Evolutionary conservation across 2,113 vertebrate species (phyloP).

Genomic region (Paramormyrops kingsleyae): DNA sequence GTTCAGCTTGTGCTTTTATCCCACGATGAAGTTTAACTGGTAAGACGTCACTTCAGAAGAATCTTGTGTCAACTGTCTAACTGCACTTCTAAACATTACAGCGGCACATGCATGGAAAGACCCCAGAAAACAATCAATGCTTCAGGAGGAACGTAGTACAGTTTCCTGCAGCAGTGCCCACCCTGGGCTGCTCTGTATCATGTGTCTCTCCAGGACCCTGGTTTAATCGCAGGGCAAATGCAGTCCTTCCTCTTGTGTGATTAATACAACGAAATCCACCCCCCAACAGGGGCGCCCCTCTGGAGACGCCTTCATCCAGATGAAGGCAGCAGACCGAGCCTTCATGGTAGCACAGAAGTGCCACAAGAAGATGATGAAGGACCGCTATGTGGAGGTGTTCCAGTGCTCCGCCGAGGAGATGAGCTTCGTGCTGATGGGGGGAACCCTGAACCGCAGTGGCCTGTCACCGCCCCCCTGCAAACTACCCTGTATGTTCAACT

Average conservation of each 20-base stretch:
- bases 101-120: not conserved
- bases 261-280: not conserved
- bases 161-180: not conserved
- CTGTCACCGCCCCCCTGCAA: slow-evolving; percentile 96
- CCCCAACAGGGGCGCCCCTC: slow-evolving; percentile 78
- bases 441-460: slow-evolving; percentile 90
- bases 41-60: not conserved
- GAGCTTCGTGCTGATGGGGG: slow-evolving; percentile 97
- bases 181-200: not conserved
- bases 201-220: not conserved
- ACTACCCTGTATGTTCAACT: slow-evolving; percentile 78
- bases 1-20: not conserved
- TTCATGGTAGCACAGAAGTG: slow-evolving; percentile 87
- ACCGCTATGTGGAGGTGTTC: slow-evolving; percentile 94
- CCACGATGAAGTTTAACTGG: not conserved
- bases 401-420: slow-evolving; percentile 97
- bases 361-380: slow-evolving; percentile 97
- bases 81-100: not conserved
- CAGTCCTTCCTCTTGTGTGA: not conserved
- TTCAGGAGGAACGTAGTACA: not conserved
- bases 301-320: slow-evolving; percentile 94
- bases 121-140: not conserved
- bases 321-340: slow-evolving; percentile 85
- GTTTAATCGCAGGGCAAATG: not conserved
- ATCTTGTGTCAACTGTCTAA: not conserved